Percentiles rank a stretch among this genome's conserved stretches.
Conservation (phyloP, 2,888 invertebrate genomes). For the Cactoblastis cactorum region DNA sequence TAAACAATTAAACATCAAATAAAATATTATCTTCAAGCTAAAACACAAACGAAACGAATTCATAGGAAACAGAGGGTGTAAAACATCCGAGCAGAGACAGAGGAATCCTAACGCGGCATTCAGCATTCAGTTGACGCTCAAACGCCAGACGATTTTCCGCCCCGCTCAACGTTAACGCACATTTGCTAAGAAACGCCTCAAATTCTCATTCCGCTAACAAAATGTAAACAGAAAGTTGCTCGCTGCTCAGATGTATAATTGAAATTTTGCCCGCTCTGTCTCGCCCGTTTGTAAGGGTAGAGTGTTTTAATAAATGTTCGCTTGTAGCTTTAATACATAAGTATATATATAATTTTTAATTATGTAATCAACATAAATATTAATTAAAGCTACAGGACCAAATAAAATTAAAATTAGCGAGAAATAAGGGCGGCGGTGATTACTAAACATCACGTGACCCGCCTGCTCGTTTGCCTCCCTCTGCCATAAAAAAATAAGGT, state of each 20-base stretch:
- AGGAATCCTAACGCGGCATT: slow-evolving; percentile 3
- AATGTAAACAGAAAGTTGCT: slow-evolving; percentile 65
- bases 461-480: too few species aligned
- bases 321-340: slow-evolving; percentile 24
- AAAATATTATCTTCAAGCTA: background rate
- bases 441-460: too few species aligned
- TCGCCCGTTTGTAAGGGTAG: slow-evolving; percentile 45
- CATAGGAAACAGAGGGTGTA: background rate
- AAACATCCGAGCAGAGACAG: background rate
- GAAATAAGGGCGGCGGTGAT: too few species aligned
- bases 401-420: too few species aligned
- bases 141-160: slow-evolving; percentile 40
- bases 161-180: slow-evolving; percentile 52
- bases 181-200: slow-evolving; percentile 67
- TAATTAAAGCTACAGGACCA: too few species aligned
- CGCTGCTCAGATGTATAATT: slow-evolving; percentile 50
- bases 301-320: slow-evolving; percentile 49
- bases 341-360: too few species aligned
- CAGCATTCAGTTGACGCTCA: background rate
- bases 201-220: slow-evolving; percentile 70
- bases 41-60: background rate
- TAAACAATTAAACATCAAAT: background rate
- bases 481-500: too few species aligned
- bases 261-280: slow-evolving; percentile 60
- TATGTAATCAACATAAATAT: too few species aligned